These are phyloP conservation scores for Hylyphantes graminicola DNA, from an alignment of 1,140 invertebrate species.

Conservation along the genomic window DNA sequence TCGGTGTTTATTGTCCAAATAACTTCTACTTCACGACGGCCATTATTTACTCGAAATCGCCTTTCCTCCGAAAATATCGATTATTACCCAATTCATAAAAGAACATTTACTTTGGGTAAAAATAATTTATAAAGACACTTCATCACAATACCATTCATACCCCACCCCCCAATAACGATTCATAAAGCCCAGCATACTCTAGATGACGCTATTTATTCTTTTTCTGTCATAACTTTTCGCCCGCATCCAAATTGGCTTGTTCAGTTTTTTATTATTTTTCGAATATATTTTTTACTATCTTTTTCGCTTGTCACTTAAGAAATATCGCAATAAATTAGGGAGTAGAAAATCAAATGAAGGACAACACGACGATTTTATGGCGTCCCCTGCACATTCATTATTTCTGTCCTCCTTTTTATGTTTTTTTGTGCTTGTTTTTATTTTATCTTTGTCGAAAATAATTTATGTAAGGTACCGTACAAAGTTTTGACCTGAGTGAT, in stretches of 20 bases:
- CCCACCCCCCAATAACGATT: conserved; percentile 6
- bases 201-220: conserved; percentile 41
- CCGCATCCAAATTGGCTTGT: conserved; percentile 22
- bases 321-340: conserved; percentile 28
- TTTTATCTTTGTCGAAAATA: no score
- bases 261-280: conserved; percentile 25
- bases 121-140: conserved; percentile 5
- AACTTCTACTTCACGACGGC: no score
- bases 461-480: no score
- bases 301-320: conserved; percentile 11
- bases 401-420: background rate
- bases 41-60: no score
- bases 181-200: conserved; percentile 15
- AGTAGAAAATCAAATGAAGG: conserved; percentile 15
- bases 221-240: conserved; percentile 33
- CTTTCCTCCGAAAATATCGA: background rate
- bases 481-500: no score
- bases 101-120: background rate
- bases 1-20: no score
- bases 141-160: background rate
- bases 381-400: background rate
- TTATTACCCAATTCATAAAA: background rate
- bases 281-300: background rate
- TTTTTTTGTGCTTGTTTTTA: no score
- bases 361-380: conserved; percentile 6